A percentile compares a stretch with the other conserved stretches of the same genome.
These are phyloP conservation scores for Cosmopolites sordidus DNA, from an alignment of 2,888 invertebrate genomes.

Conservation along the genomic window DNA sequence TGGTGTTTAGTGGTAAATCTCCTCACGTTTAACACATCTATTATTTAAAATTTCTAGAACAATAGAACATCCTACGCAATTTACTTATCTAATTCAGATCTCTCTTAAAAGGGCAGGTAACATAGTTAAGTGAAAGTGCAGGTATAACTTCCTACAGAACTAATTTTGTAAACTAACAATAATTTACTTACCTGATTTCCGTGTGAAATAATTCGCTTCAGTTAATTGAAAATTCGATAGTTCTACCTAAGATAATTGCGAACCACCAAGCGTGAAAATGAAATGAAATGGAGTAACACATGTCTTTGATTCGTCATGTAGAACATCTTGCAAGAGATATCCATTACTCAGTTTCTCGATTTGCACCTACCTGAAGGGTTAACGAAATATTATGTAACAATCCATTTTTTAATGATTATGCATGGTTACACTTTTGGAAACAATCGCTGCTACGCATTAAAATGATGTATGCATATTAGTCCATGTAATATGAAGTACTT, in stretches of 20 bases:
- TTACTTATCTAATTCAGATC: neutral
- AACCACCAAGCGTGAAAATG: neutral
- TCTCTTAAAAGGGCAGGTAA: neutral
- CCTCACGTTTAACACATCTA: too few species aligned
- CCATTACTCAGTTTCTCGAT: too few species aligned
- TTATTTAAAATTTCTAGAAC: too few species aligned
- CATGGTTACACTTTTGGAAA: too few species aligned
- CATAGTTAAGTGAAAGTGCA: neutral
- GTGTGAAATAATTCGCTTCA: slow-evolving; percentile 14
- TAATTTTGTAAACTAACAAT: slow-evolving; percentile 15
- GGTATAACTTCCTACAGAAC: slow-evolving; percentile 6
- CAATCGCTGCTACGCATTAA: too few species aligned
- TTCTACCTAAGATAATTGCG: neutral
- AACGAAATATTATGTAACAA: too few species aligned
- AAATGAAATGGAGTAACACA: neutral
- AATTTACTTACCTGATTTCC: slow-evolving; percentile 15
- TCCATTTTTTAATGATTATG: too few species aligned
- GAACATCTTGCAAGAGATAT: neutral
- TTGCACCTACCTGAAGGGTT: too few species aligned
- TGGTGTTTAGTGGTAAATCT: too few species aligned
- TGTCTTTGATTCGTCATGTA: slow-evolving; percentile 1
- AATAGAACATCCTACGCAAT: too few species aligned
- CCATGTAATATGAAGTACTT: too few species aligned
- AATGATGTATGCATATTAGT: too few species aligned
- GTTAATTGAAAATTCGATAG: slow-evolving; percentile 2